Evolutionary conservation across 2,888 invertebrate genomes (phyloP).

Genomic region (Epsilonema sp.): DNA sequence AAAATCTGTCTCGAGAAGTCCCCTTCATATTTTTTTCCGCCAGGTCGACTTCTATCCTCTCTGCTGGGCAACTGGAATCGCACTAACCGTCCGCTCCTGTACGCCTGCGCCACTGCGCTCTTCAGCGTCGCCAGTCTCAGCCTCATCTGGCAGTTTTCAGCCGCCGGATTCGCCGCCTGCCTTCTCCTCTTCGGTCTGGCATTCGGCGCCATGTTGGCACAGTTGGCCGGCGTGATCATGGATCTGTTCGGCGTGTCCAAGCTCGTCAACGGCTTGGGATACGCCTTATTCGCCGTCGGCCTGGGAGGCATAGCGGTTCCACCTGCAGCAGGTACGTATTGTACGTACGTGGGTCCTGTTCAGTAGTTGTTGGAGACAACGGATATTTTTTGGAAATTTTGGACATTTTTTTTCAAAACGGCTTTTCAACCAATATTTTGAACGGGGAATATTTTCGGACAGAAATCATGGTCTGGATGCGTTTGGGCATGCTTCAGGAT

Average conservation of each 20-base stretch:
- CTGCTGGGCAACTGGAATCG: slow-evolving; percentile 1
- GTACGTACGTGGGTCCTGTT: too few species aligned
- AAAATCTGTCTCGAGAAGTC: too few species aligned
- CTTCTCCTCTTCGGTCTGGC: slow-evolving; percentile 1
- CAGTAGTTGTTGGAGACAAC: too few species aligned
- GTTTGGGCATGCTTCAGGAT: too few species aligned
- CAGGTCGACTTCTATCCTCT: slow-evolving; percentile 3
- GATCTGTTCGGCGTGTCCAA: slow-evolving; percentile 5
- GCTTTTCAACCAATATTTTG: too few species aligned
- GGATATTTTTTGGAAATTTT: too few species aligned
- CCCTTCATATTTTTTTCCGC: too few species aligned
- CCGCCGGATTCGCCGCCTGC: slow-evolving; percentile 1
- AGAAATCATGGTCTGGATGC: too few species aligned
- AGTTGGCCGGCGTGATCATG: slow-evolving; percentile 4
- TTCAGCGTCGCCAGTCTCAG: too few species aligned
- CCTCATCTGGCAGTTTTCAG: too few species aligned
- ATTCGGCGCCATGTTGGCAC: slow-evolving; percentile 6
- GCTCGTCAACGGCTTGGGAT: slow-evolving; percentile 4
- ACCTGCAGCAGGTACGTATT: slow-evolving; percentile 2
- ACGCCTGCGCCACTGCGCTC: not conserved
- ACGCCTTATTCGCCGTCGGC: slow-evolving; percentile 6
- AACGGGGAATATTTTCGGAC: too few species aligned
- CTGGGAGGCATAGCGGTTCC: slow-evolving; percentile 3
- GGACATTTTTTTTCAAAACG: too few species aligned
- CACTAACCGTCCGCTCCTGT: not conserved